Conservation (phyloP, 2,888 invertebrate genomes). For the Eilema sororculum region DNA sequence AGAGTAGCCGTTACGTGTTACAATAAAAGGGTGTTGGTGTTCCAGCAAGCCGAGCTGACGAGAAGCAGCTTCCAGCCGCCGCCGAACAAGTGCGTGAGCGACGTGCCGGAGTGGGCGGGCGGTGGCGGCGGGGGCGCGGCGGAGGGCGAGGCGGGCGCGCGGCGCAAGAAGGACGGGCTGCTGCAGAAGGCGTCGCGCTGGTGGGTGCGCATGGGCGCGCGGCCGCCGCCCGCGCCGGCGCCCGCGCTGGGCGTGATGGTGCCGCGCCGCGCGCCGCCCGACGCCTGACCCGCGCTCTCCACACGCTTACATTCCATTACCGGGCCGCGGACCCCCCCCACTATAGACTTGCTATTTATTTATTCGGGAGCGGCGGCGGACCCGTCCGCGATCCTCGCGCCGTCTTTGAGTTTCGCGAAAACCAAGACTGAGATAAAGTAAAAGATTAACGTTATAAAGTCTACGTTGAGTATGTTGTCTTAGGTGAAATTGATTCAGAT, state of each 20-base stretch:
- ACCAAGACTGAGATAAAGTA: constrained; percentile 86
- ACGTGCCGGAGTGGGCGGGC: constrained; percentile 88
- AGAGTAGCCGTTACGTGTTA: not conserved
- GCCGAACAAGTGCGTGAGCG: constrained; percentile 90
- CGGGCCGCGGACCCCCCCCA: constrained; percentile 80
- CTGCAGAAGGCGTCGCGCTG: constrained; percentile 85
- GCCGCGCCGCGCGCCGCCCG: constrained; percentile 65
- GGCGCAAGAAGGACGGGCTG: constrained; percentile 82
- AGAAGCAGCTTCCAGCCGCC: constrained; percentile 89
- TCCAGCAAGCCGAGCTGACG: constrained; percentile 90
- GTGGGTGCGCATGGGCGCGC: constrained; percentile 85
- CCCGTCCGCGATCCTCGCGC: constrained; percentile 74
- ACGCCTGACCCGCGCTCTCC: constrained; percentile 60
- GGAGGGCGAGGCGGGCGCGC: constrained; percentile 46
- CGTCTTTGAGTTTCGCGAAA: constrained; percentile 82
- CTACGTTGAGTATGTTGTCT: constrained; percentile 84
- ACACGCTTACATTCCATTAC: constrained; percentile 86
- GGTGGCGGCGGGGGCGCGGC: constrained; percentile 55
- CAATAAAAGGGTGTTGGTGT: constrained; percentile 28
- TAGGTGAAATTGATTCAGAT: constrained; percentile 86
- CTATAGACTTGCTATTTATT: constrained; percentile 85
- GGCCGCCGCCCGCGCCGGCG: constrained; percentile 50
- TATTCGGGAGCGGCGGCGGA: constrained; percentile 72
- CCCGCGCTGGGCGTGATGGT: constrained; percentile 51
- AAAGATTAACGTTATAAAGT: constrained; percentile 83